A percentile compares a stretch with the other conserved stretches of the same genome.
These are phyloP conservation scores for Hipposideros larvatus DNA, from an alignment of 2,797 vertebrate genomes.

Conservation along the genomic window DNA sequence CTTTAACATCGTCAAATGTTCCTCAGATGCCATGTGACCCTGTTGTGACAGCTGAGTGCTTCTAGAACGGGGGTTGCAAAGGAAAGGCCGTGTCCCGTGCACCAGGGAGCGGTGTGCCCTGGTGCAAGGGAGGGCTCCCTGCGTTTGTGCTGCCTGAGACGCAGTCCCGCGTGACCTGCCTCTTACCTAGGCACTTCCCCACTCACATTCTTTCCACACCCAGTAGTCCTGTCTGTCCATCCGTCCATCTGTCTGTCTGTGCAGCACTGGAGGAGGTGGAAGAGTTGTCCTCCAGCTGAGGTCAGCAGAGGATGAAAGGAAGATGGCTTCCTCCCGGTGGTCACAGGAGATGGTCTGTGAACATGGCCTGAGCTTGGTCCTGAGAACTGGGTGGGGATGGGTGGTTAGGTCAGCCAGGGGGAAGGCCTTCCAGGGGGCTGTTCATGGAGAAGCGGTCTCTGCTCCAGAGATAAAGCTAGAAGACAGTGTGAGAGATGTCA, in stretches of 20 bases:
- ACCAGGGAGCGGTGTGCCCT: accelerated
- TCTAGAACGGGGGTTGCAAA: accelerated
- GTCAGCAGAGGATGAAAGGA: neutral
- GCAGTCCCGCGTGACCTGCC: neutral
- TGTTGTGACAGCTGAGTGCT: accelerated
- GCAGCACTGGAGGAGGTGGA: accelerated
- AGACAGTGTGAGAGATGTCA: accelerated
- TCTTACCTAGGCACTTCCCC: neutral
- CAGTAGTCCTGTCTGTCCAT: accelerated
- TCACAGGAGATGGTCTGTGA: accelerated
- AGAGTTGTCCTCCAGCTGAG: accelerated
- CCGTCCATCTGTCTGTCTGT: accelerated
- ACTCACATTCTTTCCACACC: accelerated
- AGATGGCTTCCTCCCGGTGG: too few relatives aligned
- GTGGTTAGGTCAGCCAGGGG: neutral
- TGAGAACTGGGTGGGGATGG: accelerated
- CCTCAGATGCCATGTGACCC: accelerated
- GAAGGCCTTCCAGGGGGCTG: too few relatives aligned
- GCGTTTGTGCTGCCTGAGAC: accelerated
- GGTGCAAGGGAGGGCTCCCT: neutral
- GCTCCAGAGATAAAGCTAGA: neutral
- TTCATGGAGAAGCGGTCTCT: too few relatives aligned
- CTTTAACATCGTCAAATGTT: accelerated
- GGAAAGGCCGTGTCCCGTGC: accelerated
- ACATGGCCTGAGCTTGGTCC: neutral